These are phyloP conservation scores for Sebastes cheni DNA, from an alignment of 2,797 vertebrate species.

Conservation along the genomic window DNA sequence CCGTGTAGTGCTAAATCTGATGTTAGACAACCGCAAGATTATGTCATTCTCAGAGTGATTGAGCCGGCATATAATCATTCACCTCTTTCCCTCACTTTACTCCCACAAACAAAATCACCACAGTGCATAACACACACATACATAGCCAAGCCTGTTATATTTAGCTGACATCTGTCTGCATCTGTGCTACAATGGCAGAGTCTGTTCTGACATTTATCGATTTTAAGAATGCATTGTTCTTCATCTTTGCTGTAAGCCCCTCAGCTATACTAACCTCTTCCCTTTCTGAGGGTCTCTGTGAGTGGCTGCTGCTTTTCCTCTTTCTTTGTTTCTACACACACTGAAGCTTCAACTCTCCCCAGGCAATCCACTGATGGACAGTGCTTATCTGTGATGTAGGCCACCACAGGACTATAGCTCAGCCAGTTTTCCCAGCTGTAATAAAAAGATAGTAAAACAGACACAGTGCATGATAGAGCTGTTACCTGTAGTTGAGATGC, in stretches of 20 bases:
- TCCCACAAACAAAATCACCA: background rate
- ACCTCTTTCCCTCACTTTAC: background rate
- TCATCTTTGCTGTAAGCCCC: background rate
- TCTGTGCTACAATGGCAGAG: background rate
- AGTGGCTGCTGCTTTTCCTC: background rate
- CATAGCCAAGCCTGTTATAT: background rate
- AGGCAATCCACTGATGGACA: conserved; percentile 23
- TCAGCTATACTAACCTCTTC: background rate
- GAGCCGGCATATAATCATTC: background rate
- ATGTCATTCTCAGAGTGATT: no score
- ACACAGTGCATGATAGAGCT: background rate
- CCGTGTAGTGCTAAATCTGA: no score
- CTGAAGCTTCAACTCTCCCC: conserved; percentile 6
- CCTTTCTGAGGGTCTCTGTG: background rate
- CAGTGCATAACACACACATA: background rate
- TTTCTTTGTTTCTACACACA: background rate
- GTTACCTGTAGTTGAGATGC: background rate
- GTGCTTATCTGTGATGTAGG: conserved; percentile 25
- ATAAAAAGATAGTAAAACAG: background rate
- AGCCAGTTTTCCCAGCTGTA: background rate
- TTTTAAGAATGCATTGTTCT: background rate
- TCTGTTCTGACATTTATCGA: background rate
- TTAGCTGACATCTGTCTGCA: background rate
- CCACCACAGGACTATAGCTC: background rate
- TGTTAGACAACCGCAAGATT: no score